Evolutionary conservation across 92 coral and sea anemone genomes (phyloP), one percentile per base, ranked within the genome.

Genomic region (Zoanthus sansibaricus): DNA sequence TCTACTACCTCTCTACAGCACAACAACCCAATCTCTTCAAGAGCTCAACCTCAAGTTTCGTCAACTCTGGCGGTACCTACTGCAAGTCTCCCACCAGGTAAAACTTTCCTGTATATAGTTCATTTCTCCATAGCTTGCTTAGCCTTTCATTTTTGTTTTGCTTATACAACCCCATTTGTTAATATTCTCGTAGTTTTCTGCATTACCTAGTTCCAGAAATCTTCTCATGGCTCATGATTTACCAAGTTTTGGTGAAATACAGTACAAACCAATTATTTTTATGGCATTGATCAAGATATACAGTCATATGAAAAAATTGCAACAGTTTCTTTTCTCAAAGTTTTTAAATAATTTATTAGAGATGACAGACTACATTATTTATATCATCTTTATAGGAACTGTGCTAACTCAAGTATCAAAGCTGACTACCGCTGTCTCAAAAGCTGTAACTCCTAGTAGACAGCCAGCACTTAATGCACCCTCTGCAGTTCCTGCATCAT

Each of bases 321-420:
- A 25, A 25, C 25, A 25, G 25, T 25, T 25, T 25, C n/a, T 25
- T 25, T 25, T 25, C 25, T 25, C 25, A 25, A 25, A 25, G 25
- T 25, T 25, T 25, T 25, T 25, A 9, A 9, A 9, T 42, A 7
- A 64, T 56, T 45, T 58, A 79, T 25, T 54, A 1, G 17, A 33
- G n/a, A 25, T 25, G n/a, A n/a, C n/a, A n/a, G n/a, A n/a, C n/a
- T n/a, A n/a, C n/a, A n/a, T n/a, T n/a, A n/a, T n/a, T n/a, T n/a
- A n/a, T n/a, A n/a, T 45, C 46, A 44, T n/a, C 42, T 14, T 10
- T 69, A 1, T 45, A 80, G 85, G 85, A 20, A 80, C 74, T 5
- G 55, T 66, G 85, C 56, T 80, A 20, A 80, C 85, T 80, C 85
- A 80, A 70, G 75, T 80, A 30, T 80, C 85, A 67, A 80, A 80